These are phyloP conservation scores for Heliangelus exortis DNA, from an alignment of 2,797 vertebrate genomes.

Conservation along the genomic window DNA sequence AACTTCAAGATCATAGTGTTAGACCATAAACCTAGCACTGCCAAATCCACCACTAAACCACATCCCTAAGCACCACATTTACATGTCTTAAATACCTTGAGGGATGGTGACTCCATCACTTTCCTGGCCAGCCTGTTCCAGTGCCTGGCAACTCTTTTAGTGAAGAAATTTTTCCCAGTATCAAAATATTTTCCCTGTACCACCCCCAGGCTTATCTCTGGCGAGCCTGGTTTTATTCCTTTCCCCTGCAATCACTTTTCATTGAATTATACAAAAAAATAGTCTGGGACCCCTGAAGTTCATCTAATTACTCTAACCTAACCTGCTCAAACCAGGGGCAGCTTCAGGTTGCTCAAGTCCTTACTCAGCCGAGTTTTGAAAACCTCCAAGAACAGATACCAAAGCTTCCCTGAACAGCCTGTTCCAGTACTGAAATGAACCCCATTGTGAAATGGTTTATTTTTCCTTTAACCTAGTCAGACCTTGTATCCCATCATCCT, in stretches of 20 bases:
- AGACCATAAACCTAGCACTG: too few species aligned
- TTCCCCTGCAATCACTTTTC: neutral
- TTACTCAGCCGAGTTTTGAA: neutral
- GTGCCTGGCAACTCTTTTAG: too few species aligned
- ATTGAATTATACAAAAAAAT: neutral
- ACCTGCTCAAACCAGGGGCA: neutral
- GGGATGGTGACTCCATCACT: too few species aligned
- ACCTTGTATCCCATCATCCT: neutral
- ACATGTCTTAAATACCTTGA: too few species aligned
- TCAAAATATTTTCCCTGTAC: too few species aligned
- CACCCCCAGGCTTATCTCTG: too few species aligned
- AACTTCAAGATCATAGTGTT: too few species aligned
- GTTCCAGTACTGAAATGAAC: neutral
- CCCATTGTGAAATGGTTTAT: neutral
- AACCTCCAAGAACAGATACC: neutral
- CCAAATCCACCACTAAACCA: too few species aligned
- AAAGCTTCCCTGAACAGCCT: neutral
- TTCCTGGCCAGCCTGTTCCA: too few species aligned
- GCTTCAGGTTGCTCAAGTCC: neutral
- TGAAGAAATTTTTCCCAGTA: too few species aligned
- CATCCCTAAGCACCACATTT: too few species aligned
- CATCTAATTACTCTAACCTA: neutral
- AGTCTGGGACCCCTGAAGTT: neutral
- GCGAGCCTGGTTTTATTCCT: too few species aligned
- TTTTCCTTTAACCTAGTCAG: neutral